A percentile compares a stretch with the other conserved stretches of the same genome.
Evolutionary conservation across 2,113 vertebrate genomes (phyloP).

Genomic region (Rhynchomys soricoides): DNA sequence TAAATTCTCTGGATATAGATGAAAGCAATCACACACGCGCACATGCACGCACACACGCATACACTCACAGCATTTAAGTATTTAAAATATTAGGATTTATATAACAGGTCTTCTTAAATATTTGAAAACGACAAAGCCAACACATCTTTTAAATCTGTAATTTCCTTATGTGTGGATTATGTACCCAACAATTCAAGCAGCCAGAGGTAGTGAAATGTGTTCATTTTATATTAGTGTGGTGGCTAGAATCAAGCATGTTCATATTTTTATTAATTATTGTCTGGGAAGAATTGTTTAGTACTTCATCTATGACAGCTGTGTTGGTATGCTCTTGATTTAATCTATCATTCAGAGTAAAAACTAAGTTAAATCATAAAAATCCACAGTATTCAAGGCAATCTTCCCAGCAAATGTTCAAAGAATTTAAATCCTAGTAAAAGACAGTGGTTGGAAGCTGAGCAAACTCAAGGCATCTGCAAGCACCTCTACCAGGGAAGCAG

Average conservation of each 20-base stretch:
- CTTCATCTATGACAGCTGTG: constrained; percentile 33
- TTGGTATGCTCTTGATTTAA: constrained; percentile 41
- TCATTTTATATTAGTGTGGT: constrained; percentile 30
- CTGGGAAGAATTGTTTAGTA: constrained; percentile 54
- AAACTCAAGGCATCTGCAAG: not conserved
- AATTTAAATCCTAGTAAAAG: constrained; percentile 43
- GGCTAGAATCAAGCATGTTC: constrained; percentile 21
- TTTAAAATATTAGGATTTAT: constrained; percentile 42
- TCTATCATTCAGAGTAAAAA: constrained; percentile 36
- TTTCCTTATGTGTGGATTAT: constrained; percentile 26
- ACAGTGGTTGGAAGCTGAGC: not conserved
- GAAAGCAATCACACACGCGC: not conserved
- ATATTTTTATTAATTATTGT: constrained; percentile 44
- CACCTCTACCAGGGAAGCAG: not conserved
- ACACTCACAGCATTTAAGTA: not conserved
- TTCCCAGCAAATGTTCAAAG: not conserved
- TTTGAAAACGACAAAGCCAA: constrained; percentile 8
- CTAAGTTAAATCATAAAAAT: constrained; percentile 42
- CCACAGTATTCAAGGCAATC: constrained; percentile 18
- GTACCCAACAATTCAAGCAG: not conserved
- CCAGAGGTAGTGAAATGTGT: not conserved
- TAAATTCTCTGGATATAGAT: not conserved
- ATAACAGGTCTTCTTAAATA: constrained; percentile 37
- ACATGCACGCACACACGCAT: not conserved
- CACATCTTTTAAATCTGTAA: constrained; percentile 27